Evolutionary conservation across 1,140 invertebrate genomes (phyloP).

Genomic region (Lethrus apterus): DNA sequence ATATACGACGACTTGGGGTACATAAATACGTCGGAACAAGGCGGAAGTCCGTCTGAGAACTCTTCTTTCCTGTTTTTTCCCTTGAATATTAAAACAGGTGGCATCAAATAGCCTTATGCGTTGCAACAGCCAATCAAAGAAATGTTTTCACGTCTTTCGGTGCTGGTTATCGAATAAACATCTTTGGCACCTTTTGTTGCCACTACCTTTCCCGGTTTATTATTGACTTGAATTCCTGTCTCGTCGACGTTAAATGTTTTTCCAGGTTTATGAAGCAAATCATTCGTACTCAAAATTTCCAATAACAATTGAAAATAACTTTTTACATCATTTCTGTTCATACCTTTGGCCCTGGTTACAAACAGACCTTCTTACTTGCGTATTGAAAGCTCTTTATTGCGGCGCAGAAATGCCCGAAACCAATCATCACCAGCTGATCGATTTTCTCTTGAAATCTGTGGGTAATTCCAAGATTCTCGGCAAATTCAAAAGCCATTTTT

Average conservation of each 20-base stretch:
- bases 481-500: too few relatives aligned
- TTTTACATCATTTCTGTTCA: conserved; percentile 32
- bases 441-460: too few relatives aligned
- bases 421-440: too few relatives aligned
- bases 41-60: conserved; percentile 29
- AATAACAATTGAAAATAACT: conserved; percentile 32
- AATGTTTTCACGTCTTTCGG: conserved; percentile 30
- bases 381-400: conserved; percentile 33
- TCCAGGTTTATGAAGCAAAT: conserved; percentile 28
- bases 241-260: conserved; percentile 37
- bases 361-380: conserved; percentile 38
- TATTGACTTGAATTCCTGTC: too few relatives aligned
- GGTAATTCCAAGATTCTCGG: too few relatives aligned
- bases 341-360: conserved; percentile 30
- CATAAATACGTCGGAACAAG: conserved; percentile 25
- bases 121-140: conserved; percentile 26
- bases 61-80: conserved; percentile 26
- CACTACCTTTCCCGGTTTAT: too few relatives aligned
- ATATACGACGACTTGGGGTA: background rate
- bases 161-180: conserved; percentile 21
- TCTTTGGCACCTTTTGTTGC: too few relatives aligned
- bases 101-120: conserved; percentile 20
- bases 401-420: too few relatives aligned
- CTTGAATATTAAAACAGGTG: conserved; percentile 26
- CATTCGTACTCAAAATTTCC: conserved; percentile 25